A percentile compares a stretch with the other conserved stretches of the same genome.
Conservation (phyloP, 2,888 invertebrate genomes). For the Coremacera marginata region DNA sequence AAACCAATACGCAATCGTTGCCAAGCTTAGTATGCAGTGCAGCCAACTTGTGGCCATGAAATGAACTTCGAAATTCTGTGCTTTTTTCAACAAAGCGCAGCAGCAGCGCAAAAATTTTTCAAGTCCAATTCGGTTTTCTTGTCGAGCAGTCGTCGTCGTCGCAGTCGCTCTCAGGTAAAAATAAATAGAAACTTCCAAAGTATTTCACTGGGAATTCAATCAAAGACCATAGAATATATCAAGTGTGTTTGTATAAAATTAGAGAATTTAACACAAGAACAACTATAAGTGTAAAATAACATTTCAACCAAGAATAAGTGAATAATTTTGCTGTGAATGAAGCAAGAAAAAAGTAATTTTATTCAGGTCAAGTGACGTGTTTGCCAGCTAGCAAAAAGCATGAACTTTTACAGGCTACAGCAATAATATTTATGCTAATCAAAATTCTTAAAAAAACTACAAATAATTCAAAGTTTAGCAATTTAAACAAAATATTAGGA, state of each 20-base stretch:
- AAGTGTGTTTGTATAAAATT: not conserved
- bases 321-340: not conserved
- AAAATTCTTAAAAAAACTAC: not conserved
- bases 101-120: slow-evolving; percentile 12
- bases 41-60: too few species aligned
- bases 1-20: too few species aligned
- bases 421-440: not conserved
- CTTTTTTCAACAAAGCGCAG: too few species aligned
- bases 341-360: slow-evolving; percentile 9
- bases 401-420: not conserved
- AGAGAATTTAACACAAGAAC: not conserved
- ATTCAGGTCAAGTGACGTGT: slow-evolving; percentile 50
- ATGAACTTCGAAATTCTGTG: too few species aligned
- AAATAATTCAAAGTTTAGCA: not conserved
- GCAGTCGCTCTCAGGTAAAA: slow-evolving; percentile 49
- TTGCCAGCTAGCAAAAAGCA: slow-evolving; percentile 12
- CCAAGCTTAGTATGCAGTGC: too few species aligned
- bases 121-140: slow-evolving; percentile 45
- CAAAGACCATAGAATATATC: not conserved
- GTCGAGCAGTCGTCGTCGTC: slow-evolving; percentile 42
- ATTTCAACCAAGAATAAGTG: slow-evolving; percentile 22
- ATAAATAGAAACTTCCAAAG: slow-evolving; percentile 30
- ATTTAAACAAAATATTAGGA: not conserved
- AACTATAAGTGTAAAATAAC: slow-evolving; percentile 3
- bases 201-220: not conserved